Conservation (phyloP, 2,797 vertebrate species). For the Staurois parvus region DNA sequence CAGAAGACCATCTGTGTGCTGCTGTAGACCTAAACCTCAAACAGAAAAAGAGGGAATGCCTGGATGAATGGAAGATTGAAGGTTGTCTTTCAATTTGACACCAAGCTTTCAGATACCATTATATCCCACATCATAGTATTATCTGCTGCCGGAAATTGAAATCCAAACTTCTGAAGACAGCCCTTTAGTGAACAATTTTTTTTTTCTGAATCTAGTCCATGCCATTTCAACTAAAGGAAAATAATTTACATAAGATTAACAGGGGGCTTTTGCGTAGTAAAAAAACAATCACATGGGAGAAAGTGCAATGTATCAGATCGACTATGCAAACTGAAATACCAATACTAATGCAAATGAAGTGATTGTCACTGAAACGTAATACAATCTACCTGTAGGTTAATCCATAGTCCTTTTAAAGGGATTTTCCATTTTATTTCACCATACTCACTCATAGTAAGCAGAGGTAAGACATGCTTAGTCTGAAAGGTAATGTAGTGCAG, state of each 20-base stretch:
- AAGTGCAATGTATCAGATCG: slow-evolving; percentile 38
- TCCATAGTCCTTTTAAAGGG: neutral
- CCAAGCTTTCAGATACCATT: slow-evolving; percentile 49
- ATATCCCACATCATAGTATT: slow-evolving; percentile 35
- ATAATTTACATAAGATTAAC: slow-evolving; percentile 44
- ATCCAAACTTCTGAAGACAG: slow-evolving; percentile 37
- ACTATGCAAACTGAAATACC: slow-evolving; percentile 28
- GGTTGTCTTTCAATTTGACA: slow-evolving; percentile 52
- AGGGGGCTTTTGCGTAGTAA: neutral
- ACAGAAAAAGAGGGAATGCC: slow-evolving; percentile 34
- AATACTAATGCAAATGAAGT: slow-evolving; percentile 11
- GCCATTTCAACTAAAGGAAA: slow-evolving; percentile 17
- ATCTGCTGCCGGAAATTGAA: slow-evolving; percentile 49
- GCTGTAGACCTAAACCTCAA: slow-evolving; percentile 5
- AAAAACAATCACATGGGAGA: neutral
- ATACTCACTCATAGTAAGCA: neutral
- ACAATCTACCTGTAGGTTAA: neutral
- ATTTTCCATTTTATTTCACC: neutral
- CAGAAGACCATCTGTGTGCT: slow-evolving; percentile 40
- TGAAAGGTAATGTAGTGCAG: neutral
- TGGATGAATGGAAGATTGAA: slow-evolving; percentile 47
- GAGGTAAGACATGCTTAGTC: neutral
- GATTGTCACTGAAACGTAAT: slow-evolving; percentile 17
- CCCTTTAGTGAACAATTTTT: neutral
- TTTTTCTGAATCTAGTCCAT: neutral